Evolutionary conservation across 1,140 invertebrate genomes (phyloP), one percentile per base, ranked within the genome.

Genomic region (Macrobrachium rosenbergii): DNA sequence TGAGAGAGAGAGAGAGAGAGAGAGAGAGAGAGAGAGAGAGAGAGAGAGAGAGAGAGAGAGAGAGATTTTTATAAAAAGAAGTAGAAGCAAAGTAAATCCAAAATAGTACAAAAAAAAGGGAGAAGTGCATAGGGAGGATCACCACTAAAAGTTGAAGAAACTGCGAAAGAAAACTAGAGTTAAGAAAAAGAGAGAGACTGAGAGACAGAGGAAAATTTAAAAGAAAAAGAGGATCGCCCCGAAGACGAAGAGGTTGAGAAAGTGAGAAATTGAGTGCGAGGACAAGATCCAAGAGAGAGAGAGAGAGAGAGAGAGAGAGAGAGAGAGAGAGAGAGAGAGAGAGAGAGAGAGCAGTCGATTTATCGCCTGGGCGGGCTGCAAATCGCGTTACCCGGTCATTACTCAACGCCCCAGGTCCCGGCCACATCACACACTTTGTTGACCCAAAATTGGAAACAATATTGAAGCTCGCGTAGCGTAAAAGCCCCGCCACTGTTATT

Each of bases 351-450:
- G 58, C 76, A 78, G 45, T 78, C 76, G 45, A 78, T 78, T 78
- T 59, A 45, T n/a, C 76, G 76, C 45, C 43, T 28, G 76, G 76
- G 52, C 52, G 45, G n/a, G 45, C 76, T 21, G 45, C 76, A 78
- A 59, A 78, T 78, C 76, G 45, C 14, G 76, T 78, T 59, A 21
- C 45, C 28, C 76, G 52, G 43, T 60, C 76, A 78, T 78, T 78
- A 78, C 76, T 78, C 76, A 78, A n/a, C 52, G 76, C 69, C 76
- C 52, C 45, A 23, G 76, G 76, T 58, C 19, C 76, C 76, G 76
- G 76, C 76, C 52, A 28, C 76, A 78, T 78, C 76, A 78, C 76
- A 78, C 76, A 78, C 76, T 78, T 78, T 78, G 76, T 78, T 78
- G 76, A 78, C 76, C 58, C 76, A 52, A 60, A 60, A 78, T 78